Conservation (phyloP, 2,113 vertebrate species). For the Oreochromis tanganicae region DNA sequence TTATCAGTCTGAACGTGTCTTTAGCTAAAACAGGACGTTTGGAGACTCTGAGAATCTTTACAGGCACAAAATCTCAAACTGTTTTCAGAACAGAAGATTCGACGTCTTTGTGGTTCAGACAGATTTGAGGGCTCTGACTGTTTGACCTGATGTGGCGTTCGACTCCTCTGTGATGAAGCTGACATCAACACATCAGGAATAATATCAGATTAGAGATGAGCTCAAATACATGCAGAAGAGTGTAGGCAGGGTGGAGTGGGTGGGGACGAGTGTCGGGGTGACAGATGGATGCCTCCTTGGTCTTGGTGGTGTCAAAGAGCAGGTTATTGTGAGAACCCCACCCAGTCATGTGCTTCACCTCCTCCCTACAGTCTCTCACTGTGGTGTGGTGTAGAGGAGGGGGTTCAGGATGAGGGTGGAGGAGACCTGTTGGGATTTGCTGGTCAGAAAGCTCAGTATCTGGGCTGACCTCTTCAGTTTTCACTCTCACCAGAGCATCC, state of each 20-base stretch:
- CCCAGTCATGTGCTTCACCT: background rate
- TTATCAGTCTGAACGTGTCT: background rate
- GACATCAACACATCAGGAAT: background rate
- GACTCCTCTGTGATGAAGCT: background rate
- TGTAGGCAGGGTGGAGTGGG: background rate
- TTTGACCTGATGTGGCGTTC: background rate
- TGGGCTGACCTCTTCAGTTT: background rate
- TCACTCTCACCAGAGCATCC: background rate
- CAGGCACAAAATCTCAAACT: background rate
- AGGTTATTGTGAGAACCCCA: background rate
- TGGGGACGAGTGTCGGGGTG: background rate
- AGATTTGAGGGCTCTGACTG: background rate
- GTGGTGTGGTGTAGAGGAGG: background rate
- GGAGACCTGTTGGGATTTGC: background rate
- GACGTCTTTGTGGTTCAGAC: background rate
- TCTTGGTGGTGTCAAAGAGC: background rate
- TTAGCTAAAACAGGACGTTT: background rate
- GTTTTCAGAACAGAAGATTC: background rate
- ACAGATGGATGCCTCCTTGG: background rate
- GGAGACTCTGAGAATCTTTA: fast-evolving
- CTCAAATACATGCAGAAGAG: background rate
- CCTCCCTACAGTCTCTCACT: background rate
- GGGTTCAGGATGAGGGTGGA: background rate
- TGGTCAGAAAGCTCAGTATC: background rate
- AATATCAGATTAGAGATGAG: background rate